Conservation (phyloP, 1,140 invertebrate species). For the Cydia pomonella region DNA sequence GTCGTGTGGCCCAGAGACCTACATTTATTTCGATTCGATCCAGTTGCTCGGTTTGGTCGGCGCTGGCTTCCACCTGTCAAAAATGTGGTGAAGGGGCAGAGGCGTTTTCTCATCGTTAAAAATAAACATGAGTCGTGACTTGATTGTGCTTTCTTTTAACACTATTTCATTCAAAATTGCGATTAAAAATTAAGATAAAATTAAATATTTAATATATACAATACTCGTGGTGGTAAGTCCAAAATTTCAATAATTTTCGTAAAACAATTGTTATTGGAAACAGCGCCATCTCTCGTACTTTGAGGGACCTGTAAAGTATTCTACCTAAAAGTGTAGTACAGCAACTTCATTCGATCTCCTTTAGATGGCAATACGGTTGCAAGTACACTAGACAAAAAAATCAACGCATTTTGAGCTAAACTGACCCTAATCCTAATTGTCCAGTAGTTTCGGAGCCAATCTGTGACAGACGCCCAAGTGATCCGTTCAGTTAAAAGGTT, state of each 20-base stretch:
- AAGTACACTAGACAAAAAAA: no score
- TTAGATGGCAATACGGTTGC: no score
- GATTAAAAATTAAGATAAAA: background rate
- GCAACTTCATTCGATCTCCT: no score
- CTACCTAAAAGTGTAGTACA: background rate
- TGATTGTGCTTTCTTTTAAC: background rate
- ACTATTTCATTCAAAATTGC: background rate
- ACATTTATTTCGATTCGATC: constrained; percentile 66
- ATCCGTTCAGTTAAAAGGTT: no score
- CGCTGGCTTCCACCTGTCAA: constrained; percentile 65
- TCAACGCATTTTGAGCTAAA: no score
- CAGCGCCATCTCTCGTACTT: background rate
- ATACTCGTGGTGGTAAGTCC: background rate
- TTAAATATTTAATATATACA: background rate
- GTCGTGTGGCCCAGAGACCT: constrained; percentile 64
- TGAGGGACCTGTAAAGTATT: background rate
- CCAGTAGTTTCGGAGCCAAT: no score
- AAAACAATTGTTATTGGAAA: background rate
- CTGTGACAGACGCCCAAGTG: no score
- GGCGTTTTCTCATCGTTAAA: background rate
- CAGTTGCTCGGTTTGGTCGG: constrained; percentile 60
- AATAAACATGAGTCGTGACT: background rate
- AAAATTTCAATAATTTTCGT: background rate
- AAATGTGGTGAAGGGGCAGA: constrained; percentile 27
- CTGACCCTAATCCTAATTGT: no score